phyloP scores from a whole-genome alignment of 2,888 invertebrate genomes.

The Halocaridina rubra region DNA sequence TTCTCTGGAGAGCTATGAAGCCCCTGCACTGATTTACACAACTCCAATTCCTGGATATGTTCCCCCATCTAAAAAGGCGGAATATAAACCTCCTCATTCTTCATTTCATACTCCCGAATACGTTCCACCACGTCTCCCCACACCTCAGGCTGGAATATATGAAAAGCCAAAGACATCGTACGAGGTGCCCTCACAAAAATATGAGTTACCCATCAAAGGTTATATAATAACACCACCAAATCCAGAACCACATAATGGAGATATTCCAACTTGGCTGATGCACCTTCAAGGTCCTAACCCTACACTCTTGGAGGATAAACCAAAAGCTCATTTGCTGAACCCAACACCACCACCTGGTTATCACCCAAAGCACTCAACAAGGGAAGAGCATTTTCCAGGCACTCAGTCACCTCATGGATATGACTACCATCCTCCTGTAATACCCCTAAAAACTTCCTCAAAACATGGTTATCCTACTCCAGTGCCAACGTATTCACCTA shows the following conservation, averaged over 20 bases:
- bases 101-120: too few relatives aligned
- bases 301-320: neutral
- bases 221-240: slow-evolving; percentile 30
- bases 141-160: neutral
- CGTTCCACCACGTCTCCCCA: neutral
- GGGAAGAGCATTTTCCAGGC: neutral
- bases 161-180: neutral
- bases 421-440: neutral
- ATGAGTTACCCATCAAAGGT: slow-evolving; percentile 22
- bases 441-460: neutral
- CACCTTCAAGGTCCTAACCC: slow-evolving; percentile 11
- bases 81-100: too few relatives aligned
- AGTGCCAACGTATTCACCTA: neutral
- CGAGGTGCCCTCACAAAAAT: slow-evolving; percentile 2
- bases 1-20: slow-evolving; percentile 13
- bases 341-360: slow-evolving; percentile 12
- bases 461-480: neutral
- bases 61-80: neutral
- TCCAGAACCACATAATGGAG: neutral
- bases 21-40: slow-evolving; percentile 12
- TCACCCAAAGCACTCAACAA: slow-evolving; percentile 10
- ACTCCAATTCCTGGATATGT: slow-evolving; percentile 10
- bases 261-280: slow-evolving; percentile 28
- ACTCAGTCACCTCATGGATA: neutral
- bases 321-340: neutral